Evolutionary conservation across 2,113 vertebrate genomes (phyloP).

Genomic region (Podiceps cristatus): DNA sequence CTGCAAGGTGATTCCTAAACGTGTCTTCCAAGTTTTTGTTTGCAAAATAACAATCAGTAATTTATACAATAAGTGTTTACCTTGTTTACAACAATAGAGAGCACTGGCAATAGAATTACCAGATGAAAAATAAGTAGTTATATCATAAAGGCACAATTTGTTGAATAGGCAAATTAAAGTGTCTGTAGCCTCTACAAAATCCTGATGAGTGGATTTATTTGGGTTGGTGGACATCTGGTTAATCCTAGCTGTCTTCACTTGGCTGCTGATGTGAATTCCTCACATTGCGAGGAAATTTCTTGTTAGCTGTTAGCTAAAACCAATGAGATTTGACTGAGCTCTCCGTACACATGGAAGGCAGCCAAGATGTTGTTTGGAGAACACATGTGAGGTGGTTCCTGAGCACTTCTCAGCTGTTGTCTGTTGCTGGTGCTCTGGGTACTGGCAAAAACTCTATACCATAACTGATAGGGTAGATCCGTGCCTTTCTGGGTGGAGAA

Average conservation of each 20-base stretch:
- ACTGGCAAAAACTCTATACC: not conserved
- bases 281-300: slow-evolving; percentile 58
- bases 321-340: slow-evolving; percentile 56
- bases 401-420: not conserved
- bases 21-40: slow-evolving; percentile 10
- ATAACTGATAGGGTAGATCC: not conserved
- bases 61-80: slow-evolving; percentile 14
- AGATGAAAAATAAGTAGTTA: not conserved
- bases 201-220: slow-evolving; percentile 60
- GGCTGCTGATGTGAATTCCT: slow-evolving; percentile 41
- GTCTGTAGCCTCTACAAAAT: slow-evolving; percentile 37
- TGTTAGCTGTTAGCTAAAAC: slow-evolving; percentile 56
- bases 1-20: slow-evolving; percentile 46
- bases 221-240: slow-evolving; percentile 62
- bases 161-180: slow-evolving; percentile 47
- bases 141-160: slow-evolving; percentile 9
- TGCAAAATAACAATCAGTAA: slow-evolving; percentile 17
- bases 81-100: not conserved
- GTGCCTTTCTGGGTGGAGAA: not conserved
- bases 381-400: not conserved
- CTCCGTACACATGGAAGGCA: not conserved
- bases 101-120: not conserved
- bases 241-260: slow-evolving; percentile 66
- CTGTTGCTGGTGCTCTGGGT: not conserved
- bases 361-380: slow-evolving; percentile 52